phyloP scores from a whole-genome alignment of 2,888 invertebrate species.

The Cataglyphis cursor region DNA sequence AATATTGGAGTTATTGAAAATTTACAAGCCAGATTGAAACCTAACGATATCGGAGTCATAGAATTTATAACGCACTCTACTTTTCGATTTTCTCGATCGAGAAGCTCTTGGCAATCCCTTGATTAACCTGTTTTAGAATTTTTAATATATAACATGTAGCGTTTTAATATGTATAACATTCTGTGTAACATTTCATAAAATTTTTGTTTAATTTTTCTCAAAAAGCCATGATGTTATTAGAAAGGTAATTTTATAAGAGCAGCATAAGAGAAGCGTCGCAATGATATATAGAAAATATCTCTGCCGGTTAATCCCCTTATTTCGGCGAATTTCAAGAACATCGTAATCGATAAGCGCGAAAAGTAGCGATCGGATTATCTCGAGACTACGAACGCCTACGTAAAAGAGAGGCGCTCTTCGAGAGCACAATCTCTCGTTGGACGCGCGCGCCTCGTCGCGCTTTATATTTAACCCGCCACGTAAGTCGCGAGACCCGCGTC shows the following conservation, averaged over 20 bases:
- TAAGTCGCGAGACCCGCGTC: constrained; percentile 70
- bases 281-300: neutral
- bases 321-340: constrained; percentile 53
- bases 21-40: neutral
- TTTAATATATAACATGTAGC: neutral
- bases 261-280: neutral
- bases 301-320: neutral
- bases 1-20: neutral
- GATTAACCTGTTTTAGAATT: neutral
- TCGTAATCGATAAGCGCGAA: constrained; percentile 48
- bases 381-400: constrained; percentile 55
- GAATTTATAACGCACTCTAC: constrained; percentile 4
- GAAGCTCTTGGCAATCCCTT: neutral
- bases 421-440: constrained; percentile 68
- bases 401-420: constrained; percentile 61
- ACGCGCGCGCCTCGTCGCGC: constrained; percentile 65
- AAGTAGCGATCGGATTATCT: constrained; percentile 50
- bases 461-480: constrained; percentile 77
- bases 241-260: neutral
- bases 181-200: neutral
- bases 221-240: neutral
- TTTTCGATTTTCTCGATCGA: neutral
- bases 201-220: neutral
- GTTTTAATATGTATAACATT: neutral
- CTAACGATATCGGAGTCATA: constrained; percentile 27